Conservation (phyloP, 2,797 vertebrate species). For the Sparidentex hasta region DNA sequence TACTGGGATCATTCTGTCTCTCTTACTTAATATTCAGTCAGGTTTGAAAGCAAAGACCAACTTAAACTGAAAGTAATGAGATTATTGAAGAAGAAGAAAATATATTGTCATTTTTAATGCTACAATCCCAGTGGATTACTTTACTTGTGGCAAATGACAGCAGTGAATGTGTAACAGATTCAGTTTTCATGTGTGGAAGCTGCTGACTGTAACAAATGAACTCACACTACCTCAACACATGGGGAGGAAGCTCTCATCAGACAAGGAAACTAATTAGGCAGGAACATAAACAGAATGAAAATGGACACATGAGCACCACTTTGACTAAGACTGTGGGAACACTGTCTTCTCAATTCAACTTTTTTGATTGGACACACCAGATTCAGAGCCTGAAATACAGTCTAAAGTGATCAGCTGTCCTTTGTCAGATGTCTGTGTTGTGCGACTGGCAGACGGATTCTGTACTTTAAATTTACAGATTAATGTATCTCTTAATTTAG, state of each 20-base stretch:
- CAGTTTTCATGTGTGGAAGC: background rate
- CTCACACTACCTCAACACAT: constrained; percentile 14
- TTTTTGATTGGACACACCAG: background rate
- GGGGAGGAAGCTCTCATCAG: background rate
- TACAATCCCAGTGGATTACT: constrained; percentile 20
- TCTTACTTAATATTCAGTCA: constrained; percentile 22
- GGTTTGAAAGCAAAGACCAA: constrained; percentile 17
- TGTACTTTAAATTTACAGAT: background rate
- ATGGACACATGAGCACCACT: constrained; percentile 4
- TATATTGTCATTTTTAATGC: constrained; percentile 7
- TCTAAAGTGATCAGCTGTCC: background rate
- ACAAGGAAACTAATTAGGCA: constrained; percentile 27
- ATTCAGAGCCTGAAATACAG: background rate
- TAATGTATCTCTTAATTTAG: constrained; percentile 21
- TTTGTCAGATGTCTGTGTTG: background rate
- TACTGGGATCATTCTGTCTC: constrained; percentile 20
- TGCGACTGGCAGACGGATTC: background rate
- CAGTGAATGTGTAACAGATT: constrained; percentile 19
- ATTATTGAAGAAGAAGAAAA: constrained; percentile 10
- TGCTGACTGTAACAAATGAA: constrained; percentile 23
- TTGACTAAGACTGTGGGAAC: background rate
- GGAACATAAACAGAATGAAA: constrained; percentile 27
- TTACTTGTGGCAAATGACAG: constrained; percentile 4
- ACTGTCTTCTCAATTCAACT: background rate
- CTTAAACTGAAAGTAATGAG: constrained; percentile 34